Evolutionary conservation across 1,140 invertebrate genomes (phyloP), one percentile per base, ranked within the genome.

Genomic region (Diabrotica undecimpunctata): DNA sequence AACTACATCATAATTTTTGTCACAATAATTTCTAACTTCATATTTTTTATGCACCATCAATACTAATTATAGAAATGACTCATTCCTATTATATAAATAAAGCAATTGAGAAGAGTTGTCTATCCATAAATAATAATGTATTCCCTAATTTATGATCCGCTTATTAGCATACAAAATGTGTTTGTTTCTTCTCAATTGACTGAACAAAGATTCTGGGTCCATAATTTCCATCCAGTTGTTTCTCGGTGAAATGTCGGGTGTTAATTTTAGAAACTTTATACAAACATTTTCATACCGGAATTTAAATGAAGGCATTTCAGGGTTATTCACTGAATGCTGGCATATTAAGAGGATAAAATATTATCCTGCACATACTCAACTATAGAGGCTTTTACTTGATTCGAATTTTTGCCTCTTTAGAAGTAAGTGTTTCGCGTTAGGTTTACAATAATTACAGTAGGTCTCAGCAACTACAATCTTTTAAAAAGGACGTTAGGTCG

Each of bases 251-350:
- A 46, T 46, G 41, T 6, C n/a, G 41, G n/a, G n/a, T n/a, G 41
- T 46, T 56, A 55, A 50, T 57, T 54, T 63, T 54, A 56, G 62
- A 56, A 36, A 61, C 51, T 63, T 55, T 56, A 54, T 56, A 63
- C 53, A 57, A 63, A 63, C 35, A 55, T 39, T 63, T 39, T 56
- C 36, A 14, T 41, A 36, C 54, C 62, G 53, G 54, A 64, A 50
- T 50, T 25, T 56, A 55, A 55, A 56, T 64, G 36, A 39, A 62
- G 12, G 36, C 14, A 38, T 61, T 50, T 38, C 46, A 61, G 11
- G 39, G 41, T 46, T 56, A 56, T 64, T 56, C 25, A 56, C 53
- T 37, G 53, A 64, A 55, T 25, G 11, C 55, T 25, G 39, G 37
- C 37, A 60, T 58, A 58, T 65, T 51, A 57, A 59, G n/a, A 37